Percentiles rank a stretch among this genome's conserved stretches.
phyloP scores from a whole-genome alignment of 2,888 invertebrate species.

The Apodemia hepburni region DNA sequence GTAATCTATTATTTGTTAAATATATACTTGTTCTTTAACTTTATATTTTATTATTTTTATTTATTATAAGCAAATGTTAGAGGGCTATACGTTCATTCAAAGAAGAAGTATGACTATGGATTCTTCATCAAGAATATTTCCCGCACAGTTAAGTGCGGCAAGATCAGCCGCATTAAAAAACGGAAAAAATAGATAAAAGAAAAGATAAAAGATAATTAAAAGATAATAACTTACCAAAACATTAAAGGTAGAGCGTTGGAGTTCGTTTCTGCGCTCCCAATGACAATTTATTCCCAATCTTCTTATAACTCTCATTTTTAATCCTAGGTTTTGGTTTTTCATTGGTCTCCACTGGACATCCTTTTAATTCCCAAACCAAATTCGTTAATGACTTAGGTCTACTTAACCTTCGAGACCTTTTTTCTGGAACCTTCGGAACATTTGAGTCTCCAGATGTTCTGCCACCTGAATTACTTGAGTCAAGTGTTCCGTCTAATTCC shows the following conservation, averaged over 20 bases:
- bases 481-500: conserved; percentile 90
- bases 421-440: conserved; percentile 89
- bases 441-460: conserved; percentile 92
- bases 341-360: conserved; percentile 62
- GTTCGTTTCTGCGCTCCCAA: conserved; percentile 77
- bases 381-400: conserved; percentile 93
- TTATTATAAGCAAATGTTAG: no score
- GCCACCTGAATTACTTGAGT: conserved; percentile 94
- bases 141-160: no score
- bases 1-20: no score
- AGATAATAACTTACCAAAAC: conserved; percentile 47
- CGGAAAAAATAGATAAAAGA: conserved; percentile 19
- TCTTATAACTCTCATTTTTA: conserved; percentile 76
- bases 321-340: conserved; percentile 74
- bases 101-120: no score
- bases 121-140: no score
- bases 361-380: conserved; percentile 89
- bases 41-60: no score
- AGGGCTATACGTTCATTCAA: no score
- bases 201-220: conserved; percentile 26
- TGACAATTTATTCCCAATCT: conserved; percentile 73
- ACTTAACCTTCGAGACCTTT: conserved; percentile 88
- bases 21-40: no score
- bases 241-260: conserved; percentile 79
- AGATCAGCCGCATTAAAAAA: no score